These are phyloP conservation scores for Lasioglossum zephyrum DNA, from an alignment of 2,888 invertebrate species.

Conservation along the genomic window DNA sequence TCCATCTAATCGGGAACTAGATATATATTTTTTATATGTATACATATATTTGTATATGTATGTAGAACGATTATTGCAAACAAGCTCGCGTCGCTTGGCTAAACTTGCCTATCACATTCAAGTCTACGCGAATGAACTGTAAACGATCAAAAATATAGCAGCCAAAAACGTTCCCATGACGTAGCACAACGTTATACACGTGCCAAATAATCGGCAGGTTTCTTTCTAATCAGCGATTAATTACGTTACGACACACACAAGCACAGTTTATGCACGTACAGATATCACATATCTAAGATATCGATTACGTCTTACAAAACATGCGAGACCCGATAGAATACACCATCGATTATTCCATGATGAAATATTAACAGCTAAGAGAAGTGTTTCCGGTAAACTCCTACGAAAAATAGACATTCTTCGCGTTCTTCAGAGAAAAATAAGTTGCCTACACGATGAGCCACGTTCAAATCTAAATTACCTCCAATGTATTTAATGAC, in stretches of 20 bases:
- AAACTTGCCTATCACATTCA: slow-evolving; percentile 34
- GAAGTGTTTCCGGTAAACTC: not conserved
- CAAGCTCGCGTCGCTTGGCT: slow-evolving; percentile 51
- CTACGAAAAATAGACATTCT: slow-evolving; percentile 49
- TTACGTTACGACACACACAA: slow-evolving; percentile 31
- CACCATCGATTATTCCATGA: slow-evolving; percentile 28
- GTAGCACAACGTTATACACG: not conserved
- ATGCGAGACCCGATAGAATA: slow-evolving; percentile 42
- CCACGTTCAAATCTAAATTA: not conserved
- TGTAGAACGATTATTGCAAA: not conserved
- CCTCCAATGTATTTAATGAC: not conserved
- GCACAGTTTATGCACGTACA: slow-evolving; percentile 42
- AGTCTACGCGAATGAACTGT: slow-evolving; percentile 3
- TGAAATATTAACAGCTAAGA: slow-evolving; percentile 39
- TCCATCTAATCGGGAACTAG: not conserved
- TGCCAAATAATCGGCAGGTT: slow-evolving; percentile 28
- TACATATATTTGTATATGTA: not conserved
- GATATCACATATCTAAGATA: slow-evolving; percentile 26
- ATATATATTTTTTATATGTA: not conserved
- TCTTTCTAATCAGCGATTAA: slow-evolving; percentile 41
- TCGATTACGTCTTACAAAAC: slow-evolving; percentile 46
- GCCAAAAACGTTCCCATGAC: slow-evolving; percentile 22
- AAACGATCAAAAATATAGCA: slow-evolving; percentile 32
- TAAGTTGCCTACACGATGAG: slow-evolving; percentile 29
- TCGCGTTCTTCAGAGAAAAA: slow-evolving; percentile 40